phyloP scores from a whole-genome alignment of 1,140 invertebrate genomes.

The Cyclargus thomasi region DNA sequence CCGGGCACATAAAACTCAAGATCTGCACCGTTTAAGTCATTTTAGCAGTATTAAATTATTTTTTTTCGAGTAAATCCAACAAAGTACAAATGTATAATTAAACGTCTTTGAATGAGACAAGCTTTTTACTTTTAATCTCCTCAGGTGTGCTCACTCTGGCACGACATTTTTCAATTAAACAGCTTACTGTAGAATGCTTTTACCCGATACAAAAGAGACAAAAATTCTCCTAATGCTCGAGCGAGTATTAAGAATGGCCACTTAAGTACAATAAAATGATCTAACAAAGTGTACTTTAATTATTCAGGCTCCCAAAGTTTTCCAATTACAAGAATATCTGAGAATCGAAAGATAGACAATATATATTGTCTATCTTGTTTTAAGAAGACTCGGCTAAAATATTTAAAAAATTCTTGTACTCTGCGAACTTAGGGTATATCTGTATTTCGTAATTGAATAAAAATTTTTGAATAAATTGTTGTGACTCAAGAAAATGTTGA shows the following conservation, averaged over 20 bases:
- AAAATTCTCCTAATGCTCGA: not conserved
- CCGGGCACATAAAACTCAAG: no score
- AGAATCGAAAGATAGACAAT: not conserved
- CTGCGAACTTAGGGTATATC: not conserved
- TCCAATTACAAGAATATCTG: slow-evolving; percentile 2
- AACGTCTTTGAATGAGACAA: not conserved
- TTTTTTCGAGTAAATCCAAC: not conserved
- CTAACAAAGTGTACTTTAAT: not conserved
- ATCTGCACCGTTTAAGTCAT: not conserved
- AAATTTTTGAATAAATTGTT: no score
- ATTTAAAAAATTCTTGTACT: not conserved
- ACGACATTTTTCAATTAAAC: not conserved
- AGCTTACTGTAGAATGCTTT: not conserved
- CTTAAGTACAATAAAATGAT: not conserved
- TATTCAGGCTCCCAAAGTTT: not conserved
- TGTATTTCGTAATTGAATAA: no score
- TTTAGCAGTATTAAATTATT: not conserved
- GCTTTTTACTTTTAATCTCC: not conserved
- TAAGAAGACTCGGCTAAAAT: not conserved
- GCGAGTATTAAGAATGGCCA: not conserved
- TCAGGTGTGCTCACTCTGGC: not conserved
- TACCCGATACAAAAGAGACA: slow-evolving; percentile 1
- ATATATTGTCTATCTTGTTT: not conserved
- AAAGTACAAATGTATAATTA: not conserved
- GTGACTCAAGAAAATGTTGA: no score